Evolutionary conservation across 2,888 invertebrate genomes (phyloP), one percentile per base, ranked within the genome.

Genomic region (Apotomis capreana): DNA sequence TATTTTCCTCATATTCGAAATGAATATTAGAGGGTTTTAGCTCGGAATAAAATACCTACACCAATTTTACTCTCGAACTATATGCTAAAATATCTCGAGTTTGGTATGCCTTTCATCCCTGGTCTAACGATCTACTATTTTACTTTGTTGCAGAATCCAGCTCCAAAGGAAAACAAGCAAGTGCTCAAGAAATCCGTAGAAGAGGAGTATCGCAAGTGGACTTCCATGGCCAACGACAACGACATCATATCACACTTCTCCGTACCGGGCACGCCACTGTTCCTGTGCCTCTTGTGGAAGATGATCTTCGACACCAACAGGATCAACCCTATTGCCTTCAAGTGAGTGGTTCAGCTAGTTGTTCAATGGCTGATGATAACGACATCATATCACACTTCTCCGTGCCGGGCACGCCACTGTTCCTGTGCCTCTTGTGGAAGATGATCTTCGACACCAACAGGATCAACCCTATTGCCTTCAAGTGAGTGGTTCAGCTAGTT

Each of bases 171-270:
- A 85, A 98, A 98, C 85, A 98, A 98, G 83, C 97, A 97, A 81
- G 95, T 97, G 76, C 91, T 99, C 0, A 98, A 98, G 89, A 97
- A 97, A 90, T 97, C 97, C 0, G 98, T 98, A 0, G 98, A 98
- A 81, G 98, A 98, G 83, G 99, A 99, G 84, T 99, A 98, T 84
- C 94, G 98, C 76, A 99, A 98, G 86, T 99, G 98, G 98, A 97
- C 96, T 58, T 97, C 98, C 0, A 99, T 99, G 98, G 97, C 96
- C 58, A 99, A 98, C 87, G 99, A 99, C 85, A 98, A 98, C 85
- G 99, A 99, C 84, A 97, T 98, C 55, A 97, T 99, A 80, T 96
- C 98, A 0, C 99, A 99, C 87, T 99, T 99, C 86, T 98, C 98
- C 0, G 97, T 97, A 15, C 97, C 97, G n/a, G 97, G 97, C 55